Evolutionary conservation across 2,888 invertebrate genomes (phyloP), one percentile per base, ranked within the genome.

Genomic region (Brenthis ino): DNA sequence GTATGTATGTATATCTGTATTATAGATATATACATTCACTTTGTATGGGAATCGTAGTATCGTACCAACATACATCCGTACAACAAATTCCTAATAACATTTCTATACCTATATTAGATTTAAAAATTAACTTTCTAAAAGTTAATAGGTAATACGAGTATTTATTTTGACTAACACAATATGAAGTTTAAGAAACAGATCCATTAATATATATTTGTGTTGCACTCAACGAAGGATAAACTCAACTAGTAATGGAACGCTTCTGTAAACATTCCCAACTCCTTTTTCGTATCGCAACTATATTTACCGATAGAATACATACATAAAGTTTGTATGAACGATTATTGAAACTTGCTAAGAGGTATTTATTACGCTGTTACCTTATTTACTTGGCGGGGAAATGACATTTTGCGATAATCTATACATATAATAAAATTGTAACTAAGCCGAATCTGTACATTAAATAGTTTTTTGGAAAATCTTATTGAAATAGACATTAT

Each of bases 191-290:
- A 67, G 48, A 50, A 43, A 51, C 8, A 47, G 51, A 68, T 72
- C 68, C 72, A 69, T 72, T 71, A 57, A 71, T 48, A 69, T 60
- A 71, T 72, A 61, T 73, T 71, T 73, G 69, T 61, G 61, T 51
- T 69, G 67, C 69, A 69, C 72, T 73, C 69, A 70, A 50, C 72
- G 57, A 67, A 63, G 57, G 55, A 63, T 58, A 67, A 69, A 67
- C 69, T 65, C 70, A 57, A 61, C 69, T 67, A 67, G 64, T 67
- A 65, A 70, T 63, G 71, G 64, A 73, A 69, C 54, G 66, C 71
- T 68, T 66, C 51, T 64, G 68, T 71, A 69, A 58, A 67, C 54
- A 63, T 57, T 43, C 28, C 14, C 55, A 50, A 63, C 61, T 68
- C 67, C 63, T 67, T 70, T 70, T 67, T 70, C 58, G 67, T 70